These are phyloP conservation scores for Ceratina calcarata DNA, from an alignment of 1,140 invertebrate genomes.

Conservation along the genomic window DNA sequence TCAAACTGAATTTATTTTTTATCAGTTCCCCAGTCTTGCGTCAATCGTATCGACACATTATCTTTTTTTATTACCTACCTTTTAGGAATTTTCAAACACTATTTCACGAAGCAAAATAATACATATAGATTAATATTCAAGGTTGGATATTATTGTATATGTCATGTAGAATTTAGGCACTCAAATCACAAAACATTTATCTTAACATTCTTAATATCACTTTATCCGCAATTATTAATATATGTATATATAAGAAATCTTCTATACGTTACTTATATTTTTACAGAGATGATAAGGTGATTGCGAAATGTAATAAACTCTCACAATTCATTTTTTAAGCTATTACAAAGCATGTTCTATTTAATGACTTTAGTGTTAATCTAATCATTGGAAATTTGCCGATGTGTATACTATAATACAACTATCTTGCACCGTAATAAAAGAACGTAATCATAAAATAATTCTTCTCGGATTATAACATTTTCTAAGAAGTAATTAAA, in stretches of 20 bases:
- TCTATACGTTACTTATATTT: not conserved
- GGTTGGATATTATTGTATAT: too few species aligned
- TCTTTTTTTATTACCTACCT: not conserved
- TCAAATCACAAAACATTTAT: too few species aligned
- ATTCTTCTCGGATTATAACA: too few species aligned
- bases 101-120: too few species aligned
- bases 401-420: constrained; percentile 2
- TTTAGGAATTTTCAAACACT: too few species aligned
- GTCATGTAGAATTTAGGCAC: too few species aligned
- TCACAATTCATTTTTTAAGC: not conserved
- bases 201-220: too few species aligned
- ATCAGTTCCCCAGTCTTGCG: not conserved
- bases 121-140: too few species aligned
- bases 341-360: not conserved
- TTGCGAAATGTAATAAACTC: not conserved
- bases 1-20: constrained; percentile 12
- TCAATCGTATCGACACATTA: not conserved
- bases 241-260: not conserved
- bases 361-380: not conserved
- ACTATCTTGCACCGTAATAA: constrained; percentile 22
- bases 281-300: not conserved
- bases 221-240: too few species aligned
- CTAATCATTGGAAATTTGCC: not conserved
- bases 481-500: too few species aligned
- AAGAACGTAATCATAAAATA: not conserved